Evolutionary conservation across 2,888 invertebrate genomes (phyloP).

Genomic region (Gandaritis pyraliata): DNA sequence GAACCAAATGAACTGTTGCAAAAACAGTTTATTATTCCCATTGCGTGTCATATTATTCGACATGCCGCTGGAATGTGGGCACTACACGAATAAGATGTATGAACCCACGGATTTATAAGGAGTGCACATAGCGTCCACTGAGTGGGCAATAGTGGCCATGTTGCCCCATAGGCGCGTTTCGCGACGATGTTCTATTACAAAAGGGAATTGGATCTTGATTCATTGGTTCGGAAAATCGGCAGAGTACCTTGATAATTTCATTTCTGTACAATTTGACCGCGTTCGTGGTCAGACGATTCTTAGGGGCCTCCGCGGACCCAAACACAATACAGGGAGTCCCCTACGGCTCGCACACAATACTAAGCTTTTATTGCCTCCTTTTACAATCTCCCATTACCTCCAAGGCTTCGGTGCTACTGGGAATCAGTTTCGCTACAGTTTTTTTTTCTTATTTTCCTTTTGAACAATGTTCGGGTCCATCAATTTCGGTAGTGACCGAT

Average conservation of each 20-base stretch:
- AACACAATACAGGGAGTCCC: slow-evolving; percentile 80
- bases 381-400: slow-evolving; percentile 84
- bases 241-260: slow-evolving; percentile 85
- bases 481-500: slow-evolving; percentile 64
- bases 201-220: slow-evolving; percentile 85
- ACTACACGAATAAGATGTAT: slow-evolving; percentile 54
- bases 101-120: slow-evolving; percentile 43
- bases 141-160: slow-evolving; percentile 80
- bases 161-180: slow-evolving; percentile 78
- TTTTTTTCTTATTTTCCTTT: slow-evolving; percentile 72
- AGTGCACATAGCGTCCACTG: slow-evolving; percentile 66
- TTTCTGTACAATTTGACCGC: slow-evolving; percentile 85
- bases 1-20: slow-evolving; percentile 50
- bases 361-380: slow-evolving; percentile 84
- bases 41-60: slow-evolving; percentile 61
- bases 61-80: slow-evolving; percentile 53
- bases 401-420: slow-evolving; percentile 75
- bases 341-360: slow-evolving; percentile 82
- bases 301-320: slow-evolving; percentile 77
- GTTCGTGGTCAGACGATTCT: slow-evolving; percentile 82
- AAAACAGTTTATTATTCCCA: slow-evolving; percentile 52
- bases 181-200: slow-evolving; percentile 85
- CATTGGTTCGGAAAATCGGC: slow-evolving; percentile 85
- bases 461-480: slow-evolving; percentile 71
- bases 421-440: slow-evolving; percentile 82